phyloP scores from a whole-genome alignment of 2,888 invertebrate species.

The Drosophila differens region DNA sequence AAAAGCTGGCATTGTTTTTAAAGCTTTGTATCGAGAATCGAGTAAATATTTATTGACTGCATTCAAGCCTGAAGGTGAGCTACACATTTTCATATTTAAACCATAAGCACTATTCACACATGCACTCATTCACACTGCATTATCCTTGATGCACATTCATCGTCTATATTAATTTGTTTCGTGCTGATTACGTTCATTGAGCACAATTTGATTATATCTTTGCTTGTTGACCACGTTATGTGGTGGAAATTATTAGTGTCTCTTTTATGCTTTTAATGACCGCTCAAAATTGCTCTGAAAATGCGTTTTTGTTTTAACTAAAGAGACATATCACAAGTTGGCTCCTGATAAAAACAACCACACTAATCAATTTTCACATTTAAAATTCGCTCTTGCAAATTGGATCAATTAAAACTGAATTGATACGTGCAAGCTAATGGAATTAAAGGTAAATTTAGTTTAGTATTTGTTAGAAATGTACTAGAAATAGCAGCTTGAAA shows the following conservation, averaged over 20 bases:
- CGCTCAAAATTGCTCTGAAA: not conserved
- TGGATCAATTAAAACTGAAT: not conserved
- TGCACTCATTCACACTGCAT: constrained; percentile 4
- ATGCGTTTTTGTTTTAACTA: not conserved
- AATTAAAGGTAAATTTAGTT: not conserved
- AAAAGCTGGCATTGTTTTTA: constrained; percentile 47
- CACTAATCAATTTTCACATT: not conserved
- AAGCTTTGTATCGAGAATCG: constrained; percentile 12
- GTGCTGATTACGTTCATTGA: constrained; percentile 40
- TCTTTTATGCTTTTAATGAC: constrained; percentile 4
- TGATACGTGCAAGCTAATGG: not conserved
- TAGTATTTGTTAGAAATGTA: not conserved
- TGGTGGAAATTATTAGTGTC: not conserved
- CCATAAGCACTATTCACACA: constrained; percentile 14
- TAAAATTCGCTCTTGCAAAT: not conserved
- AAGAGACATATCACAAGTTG: not conserved
- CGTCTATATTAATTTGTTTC: constrained; percentile 38
- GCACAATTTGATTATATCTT: constrained; percentile 24
- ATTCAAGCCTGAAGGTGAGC: constrained; percentile 41
- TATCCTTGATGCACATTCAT: constrained; percentile 28
- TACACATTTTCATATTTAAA: constrained; percentile 7
- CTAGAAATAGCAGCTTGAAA: no score
- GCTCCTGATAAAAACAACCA: not conserved
- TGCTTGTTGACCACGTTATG: constrained; percentile 3
- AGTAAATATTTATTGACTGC: constrained; percentile 26